Base-by-base conservation (phyloP, 2,888 invertebrate genomes). In the Crematogaster levior region DNA sequence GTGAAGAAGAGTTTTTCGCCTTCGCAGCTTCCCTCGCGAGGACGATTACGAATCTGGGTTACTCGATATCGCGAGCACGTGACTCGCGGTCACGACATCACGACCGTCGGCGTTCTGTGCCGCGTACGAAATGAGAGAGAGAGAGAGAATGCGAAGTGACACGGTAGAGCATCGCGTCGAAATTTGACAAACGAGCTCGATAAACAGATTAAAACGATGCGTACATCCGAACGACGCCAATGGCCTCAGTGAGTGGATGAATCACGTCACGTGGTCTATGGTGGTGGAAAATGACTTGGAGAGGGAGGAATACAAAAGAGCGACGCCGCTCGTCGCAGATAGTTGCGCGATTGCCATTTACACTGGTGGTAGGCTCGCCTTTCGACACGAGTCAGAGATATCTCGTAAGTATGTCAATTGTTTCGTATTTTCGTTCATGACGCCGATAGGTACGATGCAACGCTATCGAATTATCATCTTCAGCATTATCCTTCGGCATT, bases 1-100 rank as follows among this genome's bases (percentile, higher is more conserved):
- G 34, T 5, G 15, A 61, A n/a, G 34, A 6, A 74, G 12, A 43
- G 9, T 24, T n/a, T n/a, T n/a, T n/a, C 1, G 27, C 12, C 27
- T 3, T 15, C 27, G 56, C 15, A 70, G 53, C 24, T 73, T 43
- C 27, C 2, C 27, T 73, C 40, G 9, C 15, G 24, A 1, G 40
- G 27, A 24, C 10, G 21, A 60, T 81, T 37, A 12, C 0, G 12
- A 75, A 82, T 82, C 30, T 79, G 63, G 66, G 79, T 82, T 68
- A 82, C 30, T 51, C 24, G 43, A 61, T 82, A 79, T 79, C 79
- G 27, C 21, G 7, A 7, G 5, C 58, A 58, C 46, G 18, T 43
- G 51, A 68, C n/a, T 43, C 27, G 66, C 37, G 61, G 18, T 12
- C 30, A 24, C 34, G 24, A 48, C 46, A 7, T 74, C 27, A 40